Base-by-base conservation (phyloP, 1,140 invertebrate genomes). In the Musca vetustissima region DNA sequence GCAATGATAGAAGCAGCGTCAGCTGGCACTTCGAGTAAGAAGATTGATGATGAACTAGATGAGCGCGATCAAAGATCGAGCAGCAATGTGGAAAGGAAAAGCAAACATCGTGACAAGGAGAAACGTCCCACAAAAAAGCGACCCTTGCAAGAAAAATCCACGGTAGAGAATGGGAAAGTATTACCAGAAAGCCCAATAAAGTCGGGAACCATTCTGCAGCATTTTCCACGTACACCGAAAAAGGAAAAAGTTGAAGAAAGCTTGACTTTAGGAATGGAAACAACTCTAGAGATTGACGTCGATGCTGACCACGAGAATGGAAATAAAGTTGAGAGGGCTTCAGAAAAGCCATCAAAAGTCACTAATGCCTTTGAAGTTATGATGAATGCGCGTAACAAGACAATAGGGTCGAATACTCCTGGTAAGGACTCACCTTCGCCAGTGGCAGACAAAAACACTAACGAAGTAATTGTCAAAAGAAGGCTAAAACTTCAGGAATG, bases 361-460 rank as follows among this genome's bases (percentile, higher is more conserved):
- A 76, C 72, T n/a, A 81, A 89, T 86, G 88, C 86, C 24, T 89
- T 89, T 78, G 82, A 87, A 72, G 73, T 89, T 43, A 82, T 89
- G 80, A 89, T 89, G 88, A 86, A 86, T 70, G 85, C 86, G 21
- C 81, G 87, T 71, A 85, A 87, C 73, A 88, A 88, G 73, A 84
- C 83, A 47, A 85, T 89, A 70, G 88, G 88, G 15, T 75, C 73
- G n/a, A 89, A 89, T 83, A 85, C 86, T 19, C 84, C 84, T 13
- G 88, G 88, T 0, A 87, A 85, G 76, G 84, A 85, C 59, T 48
- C 69, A 25, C 0, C 68, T 13, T 50, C 47, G 1, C 48, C 49
- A 4, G 70, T 69, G 22, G 70, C 76, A 55, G 70, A 75, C 43
- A 32, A 50, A 67, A 76, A 81, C 64, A 77, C 81, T 22, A 84